phyloP scores from a whole-genome alignment of 2,113 vertebrate genomes.

The Progne subis region DNA sequence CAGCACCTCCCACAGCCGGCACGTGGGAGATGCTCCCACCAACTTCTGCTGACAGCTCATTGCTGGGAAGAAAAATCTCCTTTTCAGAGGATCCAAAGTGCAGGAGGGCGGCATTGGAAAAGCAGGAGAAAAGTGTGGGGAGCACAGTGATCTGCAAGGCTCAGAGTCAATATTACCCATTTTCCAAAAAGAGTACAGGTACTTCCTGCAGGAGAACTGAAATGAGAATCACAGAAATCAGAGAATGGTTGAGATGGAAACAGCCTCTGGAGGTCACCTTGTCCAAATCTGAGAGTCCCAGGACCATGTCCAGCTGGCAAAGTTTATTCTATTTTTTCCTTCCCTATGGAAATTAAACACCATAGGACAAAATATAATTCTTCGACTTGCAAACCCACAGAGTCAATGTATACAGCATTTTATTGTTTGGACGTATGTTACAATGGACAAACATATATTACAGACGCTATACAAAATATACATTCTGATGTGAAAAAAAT shows the following conservation, averaged over 20 bases:
- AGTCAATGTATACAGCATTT: slow-evolving; percentile 42
- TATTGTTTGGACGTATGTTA: slow-evolving; percentile 73
- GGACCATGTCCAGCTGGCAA: background rate
- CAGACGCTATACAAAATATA: slow-evolving; percentile 81
- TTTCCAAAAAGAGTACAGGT: background rate
- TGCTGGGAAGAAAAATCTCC: background rate
- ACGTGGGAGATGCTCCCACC: rapidly evolving
- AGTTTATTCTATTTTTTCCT: background rate
- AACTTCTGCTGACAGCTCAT: background rate
- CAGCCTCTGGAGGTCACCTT: background rate
- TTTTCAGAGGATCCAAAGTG: background rate
- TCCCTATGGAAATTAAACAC: background rate
- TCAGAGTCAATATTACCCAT: background rate
- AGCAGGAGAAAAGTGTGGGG: background rate
- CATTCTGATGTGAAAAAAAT: slow-evolving; percentile 77
- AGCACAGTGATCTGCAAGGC: background rate
- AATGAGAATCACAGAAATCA: background rate
- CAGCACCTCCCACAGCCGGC: background rate
- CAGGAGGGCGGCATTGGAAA: background rate
- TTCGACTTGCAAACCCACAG: background rate
- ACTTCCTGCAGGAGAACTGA: background rate
- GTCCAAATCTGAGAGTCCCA: background rate
- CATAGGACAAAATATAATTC: background rate
- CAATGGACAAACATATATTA: slow-evolving; percentile 73
- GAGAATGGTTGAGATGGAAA: background rate